A percentile compares a stretch with the other conserved stretches of the same genome.
Evolutionary conservation across 2,797 vertebrate genomes (phyloP).

Genomic region (Morus bassanus): DNA sequence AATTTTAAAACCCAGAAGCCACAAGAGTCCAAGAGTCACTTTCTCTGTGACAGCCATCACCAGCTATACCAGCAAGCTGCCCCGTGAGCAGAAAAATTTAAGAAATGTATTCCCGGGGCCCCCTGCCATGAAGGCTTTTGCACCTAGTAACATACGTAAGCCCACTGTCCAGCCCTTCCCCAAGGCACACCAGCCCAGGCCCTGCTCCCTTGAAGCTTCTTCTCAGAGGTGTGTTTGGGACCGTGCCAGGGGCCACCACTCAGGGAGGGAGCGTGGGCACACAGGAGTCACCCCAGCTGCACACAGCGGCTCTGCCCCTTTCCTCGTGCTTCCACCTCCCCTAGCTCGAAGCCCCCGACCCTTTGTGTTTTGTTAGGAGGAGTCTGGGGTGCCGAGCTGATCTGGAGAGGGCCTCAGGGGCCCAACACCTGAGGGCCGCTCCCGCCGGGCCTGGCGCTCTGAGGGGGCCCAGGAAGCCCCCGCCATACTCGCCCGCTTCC

Average conservation of each 20-base stretch:
- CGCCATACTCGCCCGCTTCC: not conserved
- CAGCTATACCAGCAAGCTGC: not conserved
- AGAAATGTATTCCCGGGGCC: accelerated
- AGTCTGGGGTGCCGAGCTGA: accelerated
- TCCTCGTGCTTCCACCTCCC: not conserved
- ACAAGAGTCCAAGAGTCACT: not conserved
- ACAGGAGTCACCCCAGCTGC: not conserved
- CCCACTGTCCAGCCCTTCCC: not conserved
- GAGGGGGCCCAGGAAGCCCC: accelerated
- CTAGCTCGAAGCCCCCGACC: not conserved
- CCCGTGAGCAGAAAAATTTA: not conserved
- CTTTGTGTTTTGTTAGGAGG: not conserved
- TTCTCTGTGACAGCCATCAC: not conserved
- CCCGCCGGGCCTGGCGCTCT: accelerated
- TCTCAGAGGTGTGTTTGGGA: accelerated
- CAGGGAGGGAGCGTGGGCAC: accelerated
- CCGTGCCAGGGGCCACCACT: accelerated
- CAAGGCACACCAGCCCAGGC: not conserved
- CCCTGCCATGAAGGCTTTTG: not conserved
- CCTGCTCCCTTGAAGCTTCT: not conserved
- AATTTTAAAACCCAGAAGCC: not conserved
- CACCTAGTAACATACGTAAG: accelerated
- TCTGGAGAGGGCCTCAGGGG: not conserved
- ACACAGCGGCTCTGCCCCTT: accelerated
- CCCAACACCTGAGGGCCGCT: not conserved